These are phyloP conservation scores for Diloba caeruleocephala DNA, from an alignment of 2,888 invertebrate species.

Conservation along the genomic window DNA sequence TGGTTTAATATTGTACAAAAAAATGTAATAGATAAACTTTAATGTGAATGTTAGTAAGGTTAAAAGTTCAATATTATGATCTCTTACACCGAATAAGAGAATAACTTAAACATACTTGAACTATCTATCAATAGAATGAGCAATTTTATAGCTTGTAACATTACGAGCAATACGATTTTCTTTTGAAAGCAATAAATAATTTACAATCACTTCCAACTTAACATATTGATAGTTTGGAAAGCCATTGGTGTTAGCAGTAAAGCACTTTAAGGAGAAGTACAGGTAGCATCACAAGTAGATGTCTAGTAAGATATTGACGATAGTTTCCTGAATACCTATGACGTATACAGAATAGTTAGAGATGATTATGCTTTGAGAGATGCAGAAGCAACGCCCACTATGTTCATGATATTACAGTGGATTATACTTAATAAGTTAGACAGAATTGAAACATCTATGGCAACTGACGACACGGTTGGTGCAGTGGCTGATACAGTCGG, in stretches of 20 bases:
- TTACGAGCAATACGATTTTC: slow-evolving; percentile 43
- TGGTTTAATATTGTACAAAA: not conserved
- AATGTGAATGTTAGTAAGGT: slow-evolving; percentile 4
- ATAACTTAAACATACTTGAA: slow-evolving; percentile 23
- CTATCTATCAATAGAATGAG: slow-evolving; percentile 27
- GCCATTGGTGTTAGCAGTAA: slow-evolving; percentile 39
- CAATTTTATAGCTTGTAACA: slow-evolving; percentile 34
- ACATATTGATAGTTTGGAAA: slow-evolving; percentile 54
- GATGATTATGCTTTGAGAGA: slow-evolving; percentile 15
- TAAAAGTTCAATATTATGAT: slow-evolving; percentile 33
- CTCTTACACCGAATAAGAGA: slow-evolving; percentile 14
- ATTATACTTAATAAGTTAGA: no score
- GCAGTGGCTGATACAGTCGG: no score
- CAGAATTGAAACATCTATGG: no score
- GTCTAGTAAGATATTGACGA: slow-evolving; percentile 10
- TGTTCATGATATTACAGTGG: no score
- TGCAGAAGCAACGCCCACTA: not conserved
- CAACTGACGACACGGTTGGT: no score
- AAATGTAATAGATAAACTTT: slow-evolving; percentile 17
- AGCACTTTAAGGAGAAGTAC: slow-evolving; percentile 41
- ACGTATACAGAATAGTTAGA: slow-evolving; percentile 15
- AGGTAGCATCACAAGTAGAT: slow-evolving; percentile 32
- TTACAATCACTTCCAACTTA: slow-evolving; percentile 52
- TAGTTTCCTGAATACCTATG: slow-evolving; percentile 27
- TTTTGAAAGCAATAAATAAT: slow-evolving; percentile 53